A percentile compares a stretch with the other conserved stretches of the same genome.
Conservation (phyloP, 2,888 invertebrate species). For the Cosmia trapezina region DNA sequence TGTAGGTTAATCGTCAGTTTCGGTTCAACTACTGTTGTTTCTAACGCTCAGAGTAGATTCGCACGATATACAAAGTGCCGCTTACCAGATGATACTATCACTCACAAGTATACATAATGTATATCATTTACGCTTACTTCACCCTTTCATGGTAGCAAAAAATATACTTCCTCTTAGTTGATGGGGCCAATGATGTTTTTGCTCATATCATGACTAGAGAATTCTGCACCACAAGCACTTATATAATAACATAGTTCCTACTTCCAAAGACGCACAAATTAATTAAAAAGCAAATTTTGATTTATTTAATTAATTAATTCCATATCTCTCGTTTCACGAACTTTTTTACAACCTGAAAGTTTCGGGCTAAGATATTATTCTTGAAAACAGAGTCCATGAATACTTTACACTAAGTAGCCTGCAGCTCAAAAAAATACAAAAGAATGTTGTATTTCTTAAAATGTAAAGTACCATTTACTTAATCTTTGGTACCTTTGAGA, state of each 20-base stretch:
- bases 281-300: slow-evolving; percentile 63
- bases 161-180: slow-evolving; percentile 36
- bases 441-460: slow-evolving; percentile 56
- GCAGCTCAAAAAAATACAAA: slow-evolving; percentile 61
- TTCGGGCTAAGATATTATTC: slow-evolving; percentile 70
- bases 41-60: slow-evolving; percentile 1
- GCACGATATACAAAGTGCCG: slow-evolving; percentile 5
- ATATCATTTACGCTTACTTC: slow-evolving; percentile 46
- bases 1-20: slow-evolving; percentile 46
- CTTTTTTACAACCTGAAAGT: slow-evolving; percentile 69
- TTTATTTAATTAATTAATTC: slow-evolving; percentile 70
- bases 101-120: slow-evolving; percentile 31
- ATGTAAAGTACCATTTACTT: slow-evolving; percentile 53
- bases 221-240: slow-evolving; percentile 26
- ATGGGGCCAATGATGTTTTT: slow-evolving; percentile 47
- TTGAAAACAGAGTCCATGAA: slow-evolving; percentile 73
- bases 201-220: slow-evolving; percentile 36
- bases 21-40: slow-evolving; percentile 25
- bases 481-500: slow-evolving; percentile 47
- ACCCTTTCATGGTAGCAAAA: slow-evolving; percentile 41
- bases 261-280: slow-evolving; percentile 45
- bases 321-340: slow-evolving; percentile 67
- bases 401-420: slow-evolving; percentile 63
- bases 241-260: slow-evolving; percentile 27
- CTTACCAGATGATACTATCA: slow-evolving; percentile 29